Conservation (phyloP, 1,140 invertebrate genomes). For the Papilio xuthus region DNA sequence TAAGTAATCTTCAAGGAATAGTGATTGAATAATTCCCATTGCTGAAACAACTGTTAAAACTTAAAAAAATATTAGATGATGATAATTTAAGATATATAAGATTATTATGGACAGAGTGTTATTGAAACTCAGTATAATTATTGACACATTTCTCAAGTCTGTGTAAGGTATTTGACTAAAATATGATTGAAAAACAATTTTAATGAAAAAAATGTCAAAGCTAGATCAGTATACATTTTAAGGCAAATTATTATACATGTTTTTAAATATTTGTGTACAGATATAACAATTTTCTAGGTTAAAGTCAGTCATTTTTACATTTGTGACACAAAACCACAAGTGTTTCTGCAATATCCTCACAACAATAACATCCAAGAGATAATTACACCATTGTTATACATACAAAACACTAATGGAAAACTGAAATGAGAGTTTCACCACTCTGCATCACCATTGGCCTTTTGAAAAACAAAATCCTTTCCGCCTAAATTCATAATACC, state of each 20-base stretch:
- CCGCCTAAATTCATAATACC: slow-evolving; percentile 99
- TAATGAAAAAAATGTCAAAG: background rate
- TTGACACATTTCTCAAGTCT: background rate
- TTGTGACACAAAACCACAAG: slow-evolving; percentile 46
- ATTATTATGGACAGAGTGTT: too few species aligned
- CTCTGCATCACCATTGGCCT: slow-evolving; percentile 98
- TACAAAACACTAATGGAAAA: slow-evolving; percentile 56
- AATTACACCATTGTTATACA: slow-evolving; percentile 59
- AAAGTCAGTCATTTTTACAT: slow-evolving; percentile 42
- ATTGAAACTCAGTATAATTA: background rate
- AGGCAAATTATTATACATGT: background rate
- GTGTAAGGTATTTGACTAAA: background rate
- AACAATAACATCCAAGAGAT: slow-evolving; percentile 52
- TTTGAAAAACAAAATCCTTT: slow-evolving; percentile 99
- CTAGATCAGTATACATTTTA: slow-evolving; percentile 6
- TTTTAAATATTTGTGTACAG: slow-evolving; percentile 4
- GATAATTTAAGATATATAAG: too few species aligned
- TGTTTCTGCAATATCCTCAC: slow-evolving; percentile 47
- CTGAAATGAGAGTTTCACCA: slow-evolving; percentile 85
- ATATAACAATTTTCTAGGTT: slow-evolving; percentile 36
- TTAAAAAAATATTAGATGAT: too few species aligned
- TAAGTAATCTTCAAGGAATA: too few species aligned
- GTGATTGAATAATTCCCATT: too few species aligned
- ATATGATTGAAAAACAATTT: background rate
- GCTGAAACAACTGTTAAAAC: too few species aligned